Base-by-base conservation (phyloP, 30 jellyfish, hydroid and myxozoan species). In the Haliclystus octoradiatus region DNA sequence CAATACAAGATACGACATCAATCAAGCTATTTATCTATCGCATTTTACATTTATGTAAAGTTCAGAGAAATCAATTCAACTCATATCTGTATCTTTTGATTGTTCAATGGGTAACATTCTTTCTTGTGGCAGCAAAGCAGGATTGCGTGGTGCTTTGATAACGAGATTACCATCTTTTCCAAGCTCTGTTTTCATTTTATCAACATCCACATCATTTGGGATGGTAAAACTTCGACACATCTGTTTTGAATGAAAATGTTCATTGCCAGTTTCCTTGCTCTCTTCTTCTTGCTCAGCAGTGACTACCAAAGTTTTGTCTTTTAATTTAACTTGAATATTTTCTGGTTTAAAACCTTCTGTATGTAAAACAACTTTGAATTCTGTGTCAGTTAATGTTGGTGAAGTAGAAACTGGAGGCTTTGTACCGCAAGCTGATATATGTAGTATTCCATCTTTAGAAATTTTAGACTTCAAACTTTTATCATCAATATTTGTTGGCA, bases 401-500 rank as follows among this genome's bases (percentile, higher is more conserved):
- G 24, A n/a, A 3, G 22, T 23, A 3, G 66, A 19, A 9, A 34
- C 22, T 22, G 33, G 32, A 33, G 4, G 40, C 34, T 34, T 53
- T 34, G 40, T 62, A 9, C 75, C 26, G n/a, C n/a, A n/a, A 0
- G 90, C 94, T 64, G 50, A 83, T 51, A 82, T 74, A n/a, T 33
- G 61, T 27, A 82, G 77, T 28, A 74, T 30, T 1, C 94, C 94
- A 13, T 75, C 93, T 52, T 32, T 33, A 27, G 62, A 28, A 9
- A 82, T 68, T 33, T 46, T 74, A 25, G 94, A 82, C 3, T 81
- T 65, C 26, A 82, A 65, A 0, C 88, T 33, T 14, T 53, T 12
- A 4, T 34, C 34, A 49, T 74, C 94, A n/a, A 75, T 68, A 34
- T 82, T 70, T 15, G 51, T 79, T 5, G 94, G 92, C 28, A 82